Percentiles rank a stretch among this genome's conserved stretches.
Conservation (phyloP, 2,113 vertebrate species). For the Myiagra hebetior region DNA sequence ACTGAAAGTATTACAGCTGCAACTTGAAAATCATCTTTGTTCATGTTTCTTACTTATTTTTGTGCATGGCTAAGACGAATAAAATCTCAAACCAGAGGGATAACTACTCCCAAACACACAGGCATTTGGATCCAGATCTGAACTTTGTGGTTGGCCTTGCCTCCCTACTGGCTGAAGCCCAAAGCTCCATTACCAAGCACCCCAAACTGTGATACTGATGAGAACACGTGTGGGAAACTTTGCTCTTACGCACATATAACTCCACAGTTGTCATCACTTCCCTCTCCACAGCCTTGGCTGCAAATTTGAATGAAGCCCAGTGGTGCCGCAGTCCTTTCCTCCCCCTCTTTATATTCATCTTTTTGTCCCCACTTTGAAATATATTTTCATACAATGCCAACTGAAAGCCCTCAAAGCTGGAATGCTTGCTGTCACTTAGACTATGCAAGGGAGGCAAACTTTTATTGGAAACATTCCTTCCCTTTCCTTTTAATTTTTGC, state of each 20-base stretch:
- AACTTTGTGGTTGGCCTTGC: background rate
- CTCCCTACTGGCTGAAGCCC: background rate
- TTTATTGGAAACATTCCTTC: slow-evolving; percentile 53
- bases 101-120: background rate
- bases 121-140: slow-evolving; percentile 8
- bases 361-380: background rate
- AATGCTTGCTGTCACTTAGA: slow-evolving; percentile 15
- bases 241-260: background rate
- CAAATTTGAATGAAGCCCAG: background rate
- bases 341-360: background rate
- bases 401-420: slow-evolving; percentile 26
- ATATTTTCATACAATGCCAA: background rate
- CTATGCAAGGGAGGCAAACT: slow-evolving; percentile 10
- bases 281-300: background rate
- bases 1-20: background rate
- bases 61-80: background rate
- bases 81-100: background rate
- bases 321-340: background rate
- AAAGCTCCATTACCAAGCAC: background rate
- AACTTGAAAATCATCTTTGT: background rate
- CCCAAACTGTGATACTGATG: background rate
- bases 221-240: slow-evolving; percentile 47
- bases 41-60: background rate
- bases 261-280: background rate
- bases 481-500: slow-evolving; percentile 8